A percentile compares a stretch with the other conserved stretches of the same genome.
These are phyloP conservation scores for Melanotaenia pygmaea DNA, from an alignment of 2,797 vertebrate genomes.

Conservation along the genomic window DNA sequence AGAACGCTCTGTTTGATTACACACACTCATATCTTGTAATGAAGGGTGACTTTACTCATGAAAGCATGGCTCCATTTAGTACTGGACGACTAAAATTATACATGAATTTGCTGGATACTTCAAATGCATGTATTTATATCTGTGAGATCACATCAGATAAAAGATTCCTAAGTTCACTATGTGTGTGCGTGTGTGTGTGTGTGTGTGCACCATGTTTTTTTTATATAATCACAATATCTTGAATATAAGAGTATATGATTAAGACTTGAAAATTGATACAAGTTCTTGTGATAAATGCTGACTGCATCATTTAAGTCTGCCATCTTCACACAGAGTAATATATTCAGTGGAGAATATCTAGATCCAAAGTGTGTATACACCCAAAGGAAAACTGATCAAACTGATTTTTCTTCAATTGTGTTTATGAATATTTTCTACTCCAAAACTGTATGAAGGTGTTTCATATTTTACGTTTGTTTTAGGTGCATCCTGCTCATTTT, in stretches of 20 bases:
- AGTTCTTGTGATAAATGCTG: not conserved
- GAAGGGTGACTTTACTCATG: constrained; percentile 10
- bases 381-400: no score
- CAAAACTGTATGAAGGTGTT: not conserved
- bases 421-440: not conserved
- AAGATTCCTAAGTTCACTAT: constrained; percentile 11
- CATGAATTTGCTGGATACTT: constrained; percentile 9
- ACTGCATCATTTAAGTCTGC: constrained; percentile 5
- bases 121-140: constrained; percentile 9
- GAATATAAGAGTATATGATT: constrained; percentile 23
- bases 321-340: not conserved
- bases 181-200: not conserved
- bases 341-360: no score
- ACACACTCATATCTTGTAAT: constrained; percentile 4
- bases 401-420: not conserved
- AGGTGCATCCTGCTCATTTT: constrained; percentile 85
- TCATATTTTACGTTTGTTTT: constrained; percentile 16
- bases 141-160: constrained; percentile 4
- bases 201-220: not conserved
- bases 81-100: constrained; percentile 7
- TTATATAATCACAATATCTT: not conserved
- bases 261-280: constrained; percentile 19
- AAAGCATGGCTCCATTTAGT: constrained; percentile 22
- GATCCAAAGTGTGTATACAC: no score
- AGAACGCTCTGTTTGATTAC: constrained; percentile 1